Percentiles rank a stretch among this genome's conserved stretches.
Conservation (phyloP, 2,888 invertebrate species). For the Epinotia demarniana region DNA sequence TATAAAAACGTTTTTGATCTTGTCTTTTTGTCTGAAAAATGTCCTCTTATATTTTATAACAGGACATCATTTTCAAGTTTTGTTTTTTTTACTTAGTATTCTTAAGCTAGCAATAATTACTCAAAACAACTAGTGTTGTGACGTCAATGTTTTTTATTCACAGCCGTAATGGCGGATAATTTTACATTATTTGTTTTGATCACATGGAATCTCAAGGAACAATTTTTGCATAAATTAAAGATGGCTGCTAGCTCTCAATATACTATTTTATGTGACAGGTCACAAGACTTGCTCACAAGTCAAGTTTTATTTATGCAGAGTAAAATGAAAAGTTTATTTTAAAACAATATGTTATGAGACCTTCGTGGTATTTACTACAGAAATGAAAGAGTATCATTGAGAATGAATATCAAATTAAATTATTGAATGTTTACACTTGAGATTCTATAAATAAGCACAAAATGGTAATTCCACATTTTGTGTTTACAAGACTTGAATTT, state of each 20-base stretch:
- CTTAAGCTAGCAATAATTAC: constrained; percentile 63
- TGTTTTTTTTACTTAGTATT: constrained; percentile 60
- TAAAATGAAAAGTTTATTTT: background rate
- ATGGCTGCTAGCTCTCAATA: background rate
- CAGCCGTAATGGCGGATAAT: background rate
- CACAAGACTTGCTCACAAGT: background rate
- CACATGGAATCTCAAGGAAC: constrained; percentile 50
- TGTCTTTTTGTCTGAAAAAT: constrained; percentile 59
- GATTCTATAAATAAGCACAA: constrained; percentile 51
- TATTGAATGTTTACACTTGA: constrained; percentile 38
- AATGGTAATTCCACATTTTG: constrained; percentile 49
- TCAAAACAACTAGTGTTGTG: constrained; percentile 22
- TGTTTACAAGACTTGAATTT: constrained; percentile 38
- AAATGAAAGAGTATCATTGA: background rate
- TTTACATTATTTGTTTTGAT: constrained; percentile 46
- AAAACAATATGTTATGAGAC: background rate
- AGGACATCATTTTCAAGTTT: constrained; percentile 61
- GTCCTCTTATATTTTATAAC: constrained; percentile 58
- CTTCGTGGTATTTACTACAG: background rate
- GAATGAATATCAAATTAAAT: background rate
- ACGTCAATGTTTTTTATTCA: background rate
- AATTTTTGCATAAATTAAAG: background rate
- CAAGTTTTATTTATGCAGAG: constrained; percentile 2
- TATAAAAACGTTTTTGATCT: constrained; percentile 25
- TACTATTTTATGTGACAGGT: background rate